Evolutionary conservation across 2,888 invertebrate species (phyloP), one percentile per base, ranked within the genome.

Genomic region (Portevinia maculata): DNA sequence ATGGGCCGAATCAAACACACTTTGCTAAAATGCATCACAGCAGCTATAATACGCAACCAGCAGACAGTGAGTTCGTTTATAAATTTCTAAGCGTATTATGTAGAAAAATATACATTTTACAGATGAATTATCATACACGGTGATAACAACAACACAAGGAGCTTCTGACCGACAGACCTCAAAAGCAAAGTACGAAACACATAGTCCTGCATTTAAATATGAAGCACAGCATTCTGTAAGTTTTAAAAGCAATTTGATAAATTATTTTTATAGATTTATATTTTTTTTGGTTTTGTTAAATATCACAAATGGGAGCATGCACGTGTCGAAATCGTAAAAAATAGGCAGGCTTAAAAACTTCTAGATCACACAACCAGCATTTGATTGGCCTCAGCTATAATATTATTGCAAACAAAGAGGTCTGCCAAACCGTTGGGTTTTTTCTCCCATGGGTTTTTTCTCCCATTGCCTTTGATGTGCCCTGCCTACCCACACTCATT

Each of bases 21-120:
- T 89, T 88, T 71, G 87, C 89, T 64, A 87, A 89, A 84, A 85
- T 89, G 84, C 88, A 88, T 84, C 89, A 88, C 85, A 87, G 86
- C 84, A 87, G 86, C 84, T 88, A 87, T 73, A 86, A 87, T 79
- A 85, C 87, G 81, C 88, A 88, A 86, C 87, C 87, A 86, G 85
- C 87, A 84, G 90, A 89, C 84, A 88, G 90, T 90, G 87, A 87
- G 88, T 79, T 67, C 0, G 7, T 13, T n/a, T 7, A 39, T 15
- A 7, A 2, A 39, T 39, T 39, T 37, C 7, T 15, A 8, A 15
- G 39, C 13, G 7, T 15, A 13, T 39, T 39, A 15, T 7, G 24
- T 3, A 8, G 17, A 41, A 39, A n/a, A 17, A 24, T 5, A 52
- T 28, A 34, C 48, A 24, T 21, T 75, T 76, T 84, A 34, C 78